phyloP scores from a whole-genome alignment of 1,140 invertebrate genomes.

The Whitmania pigra region DNA sequence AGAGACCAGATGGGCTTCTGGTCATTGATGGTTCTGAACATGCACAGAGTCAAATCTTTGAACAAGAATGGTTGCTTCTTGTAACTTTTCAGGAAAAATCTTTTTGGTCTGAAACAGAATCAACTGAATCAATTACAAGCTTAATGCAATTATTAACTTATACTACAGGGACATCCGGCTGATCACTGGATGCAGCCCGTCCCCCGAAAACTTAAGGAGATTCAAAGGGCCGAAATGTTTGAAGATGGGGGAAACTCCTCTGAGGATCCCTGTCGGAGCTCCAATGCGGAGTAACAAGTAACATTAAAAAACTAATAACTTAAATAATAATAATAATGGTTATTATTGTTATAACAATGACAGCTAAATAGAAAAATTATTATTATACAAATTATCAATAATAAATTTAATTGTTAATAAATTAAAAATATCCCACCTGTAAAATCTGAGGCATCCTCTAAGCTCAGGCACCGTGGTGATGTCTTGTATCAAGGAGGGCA shows the following conservation, averaged over 20 bases:
- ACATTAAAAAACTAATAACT: background rate
- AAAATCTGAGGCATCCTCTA: slow-evolving; percentile 70
- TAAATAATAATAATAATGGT: slow-evolving; percentile 1
- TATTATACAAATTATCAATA: no score
- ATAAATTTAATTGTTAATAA: background rate
- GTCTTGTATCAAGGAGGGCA: slow-evolving; percentile 43
- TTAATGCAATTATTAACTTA: background rate
- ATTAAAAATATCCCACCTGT: slow-evolving; percentile 50
- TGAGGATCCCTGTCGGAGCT: no score
- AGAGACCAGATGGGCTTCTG: background rate
- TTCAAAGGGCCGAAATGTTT: no score
- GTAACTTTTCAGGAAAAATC: slow-evolving; percentile 79
- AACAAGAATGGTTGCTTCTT: slow-evolving; percentile 84
- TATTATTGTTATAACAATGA: background rate
- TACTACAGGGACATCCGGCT: no score
- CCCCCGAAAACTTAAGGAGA: no score
- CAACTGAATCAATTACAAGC: background rate
- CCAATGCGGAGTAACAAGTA: no score
- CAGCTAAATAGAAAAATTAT: background rate
- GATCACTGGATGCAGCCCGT: no score
- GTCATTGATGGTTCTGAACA: slow-evolving; percentile 73
- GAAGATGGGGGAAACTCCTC: no score
- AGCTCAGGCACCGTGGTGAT: slow-evolving; percentile 83
- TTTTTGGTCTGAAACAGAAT: slow-evolving; percentile 59
- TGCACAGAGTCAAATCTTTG: slow-evolving; percentile 66